Base-by-base conservation (phyloP, 2,888 invertebrate species). In the Tinea trinotella region DNA sequence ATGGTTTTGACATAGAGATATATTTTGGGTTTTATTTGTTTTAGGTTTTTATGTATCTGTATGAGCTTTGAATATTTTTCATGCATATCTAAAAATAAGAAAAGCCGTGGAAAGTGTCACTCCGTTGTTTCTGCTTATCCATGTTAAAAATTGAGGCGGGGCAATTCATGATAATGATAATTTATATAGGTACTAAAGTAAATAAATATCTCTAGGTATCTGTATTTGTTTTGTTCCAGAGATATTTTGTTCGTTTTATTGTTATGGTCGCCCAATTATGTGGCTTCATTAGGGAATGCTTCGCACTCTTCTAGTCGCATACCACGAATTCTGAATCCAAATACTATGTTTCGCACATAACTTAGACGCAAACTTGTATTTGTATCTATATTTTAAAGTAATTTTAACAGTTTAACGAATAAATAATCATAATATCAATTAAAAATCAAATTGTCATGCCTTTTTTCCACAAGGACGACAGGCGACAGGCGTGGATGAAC, bases 231-330 rank as follows among this genome's bases (percentile, higher is more conserved):
- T 36, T 36, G 12, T 36, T 12, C 36, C 5, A 4, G 10, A 36
- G 10, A 36, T 12, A 40, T 6, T 40, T 40, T 40, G 12, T 40
- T 10, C 7, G 13, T 17, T 40, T 12, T 40, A 5, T 5, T 40
- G 4, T 40, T 10, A 40, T 17, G 40, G 7, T n/a, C 40, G 17
- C 17, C 36, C 40, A 40, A 40, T 40, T 40, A 40, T 40, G 40
- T 17, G 40, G 12, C 40, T 40, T 40, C 40, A 40, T 40, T 40
- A 40, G 12, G 40, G 12, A 40, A 40, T 40, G 10, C 40, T 17
- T 40, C 40, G 15, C 40, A 40, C 40, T 40, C 30, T 30, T 30
- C 40, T 40, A 40, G 2, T 40, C 40, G 13, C 36, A 40, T 40
- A 17, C 40, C 40, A 9, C 7, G 17, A 40, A 17, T 17, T 3